Evolutionary conservation across 2,113 vertebrate genomes (phyloP).

Genomic region (Calidris pugnax): DNA sequence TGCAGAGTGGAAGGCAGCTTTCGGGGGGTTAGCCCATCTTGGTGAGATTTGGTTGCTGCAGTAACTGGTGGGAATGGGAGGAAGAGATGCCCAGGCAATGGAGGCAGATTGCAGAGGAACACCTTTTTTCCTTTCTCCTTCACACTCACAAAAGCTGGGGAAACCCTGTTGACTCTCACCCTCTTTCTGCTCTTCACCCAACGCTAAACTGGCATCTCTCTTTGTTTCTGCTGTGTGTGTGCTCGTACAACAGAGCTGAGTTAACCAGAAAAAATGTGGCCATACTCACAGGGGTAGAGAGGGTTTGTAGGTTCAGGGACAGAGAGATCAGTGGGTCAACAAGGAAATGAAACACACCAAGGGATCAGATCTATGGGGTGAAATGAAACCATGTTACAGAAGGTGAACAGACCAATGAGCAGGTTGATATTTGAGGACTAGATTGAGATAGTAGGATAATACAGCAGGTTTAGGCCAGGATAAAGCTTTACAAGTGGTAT

Average conservation of each 20-base stretch:
- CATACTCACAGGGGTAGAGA: not conserved
- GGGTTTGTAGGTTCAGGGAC: not conserved
- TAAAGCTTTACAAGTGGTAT: not conserved
- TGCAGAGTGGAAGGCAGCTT: not conserved
- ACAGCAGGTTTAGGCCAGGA: not conserved
- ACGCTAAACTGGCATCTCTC: accelerated
- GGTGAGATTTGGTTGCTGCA: not conserved
- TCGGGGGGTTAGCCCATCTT: not conserved
- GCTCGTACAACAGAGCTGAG: too few species aligned
- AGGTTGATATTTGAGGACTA: not conserved
- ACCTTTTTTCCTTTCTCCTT: too few species aligned
- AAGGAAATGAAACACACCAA: not conserved
- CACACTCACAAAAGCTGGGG: not conserved
- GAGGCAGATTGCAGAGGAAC: not conserved
- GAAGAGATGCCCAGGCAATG: not conserved
- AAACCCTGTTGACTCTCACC: not conserved
- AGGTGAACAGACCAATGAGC: not conserved
- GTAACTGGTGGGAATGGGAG: not conserved
- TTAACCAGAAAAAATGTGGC: not conserved
- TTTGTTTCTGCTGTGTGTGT: not conserved
- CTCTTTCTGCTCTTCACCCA: not conserved
- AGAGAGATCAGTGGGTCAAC: not conserved
- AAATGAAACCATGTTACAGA: not conserved
- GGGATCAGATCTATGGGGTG: not conserved
- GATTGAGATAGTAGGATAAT: not conserved